Percentiles rank a stretch among this genome's conserved stretches.
Evolutionary conservation across 1,140 invertebrate genomes (phyloP).

Genomic region (Drosophila virilis): DNA sequence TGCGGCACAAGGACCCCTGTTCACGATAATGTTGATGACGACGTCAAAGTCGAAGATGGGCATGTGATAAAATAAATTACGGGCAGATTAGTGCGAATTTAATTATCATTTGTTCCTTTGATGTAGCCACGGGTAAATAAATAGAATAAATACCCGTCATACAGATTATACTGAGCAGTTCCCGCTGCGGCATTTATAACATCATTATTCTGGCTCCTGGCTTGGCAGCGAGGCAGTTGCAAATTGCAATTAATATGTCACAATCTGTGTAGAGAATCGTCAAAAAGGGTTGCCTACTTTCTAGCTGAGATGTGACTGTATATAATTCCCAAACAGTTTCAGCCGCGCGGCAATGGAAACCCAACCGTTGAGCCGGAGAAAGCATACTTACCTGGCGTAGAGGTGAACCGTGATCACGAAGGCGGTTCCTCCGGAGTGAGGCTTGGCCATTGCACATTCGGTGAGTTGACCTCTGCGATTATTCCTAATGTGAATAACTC

Average conservation of each 20-base stretch:
- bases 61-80: conserved; percentile 84
- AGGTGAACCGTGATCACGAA: conserved; percentile 88
- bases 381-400: conserved; percentile 84
- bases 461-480: conserved; percentile 78
- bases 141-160: conserved; percentile 63
- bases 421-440: conserved; percentile 88
- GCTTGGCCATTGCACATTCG: conserved; percentile 83
- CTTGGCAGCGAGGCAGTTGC: conserved; percentile 35
- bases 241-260: conserved; percentile 50
- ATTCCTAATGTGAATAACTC: conserved; percentile 81
- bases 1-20: conserved; percentile 43
- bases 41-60: conserved; percentile 72
- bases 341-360: not conserved
- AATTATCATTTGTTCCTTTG: conserved; percentile 84
- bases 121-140: conserved; percentile 69
- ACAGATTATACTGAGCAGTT: conserved; percentile 50
- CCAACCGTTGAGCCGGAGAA: not conserved
- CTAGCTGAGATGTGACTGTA: not conserved
- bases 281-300: conserved; percentile 34
- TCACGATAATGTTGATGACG: conserved; percentile 67
- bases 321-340: conserved; percentile 51
- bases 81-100: conserved; percentile 83
- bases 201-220: conserved; percentile 43
- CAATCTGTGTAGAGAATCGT: not conserved
- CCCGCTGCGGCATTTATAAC: conserved; percentile 47